A percentile compares a stretch with the other conserved stretches of the same genome.
Conservation (phyloP, 2,888 invertebrate genomes). For the Lycocerus yunnanus region DNA sequence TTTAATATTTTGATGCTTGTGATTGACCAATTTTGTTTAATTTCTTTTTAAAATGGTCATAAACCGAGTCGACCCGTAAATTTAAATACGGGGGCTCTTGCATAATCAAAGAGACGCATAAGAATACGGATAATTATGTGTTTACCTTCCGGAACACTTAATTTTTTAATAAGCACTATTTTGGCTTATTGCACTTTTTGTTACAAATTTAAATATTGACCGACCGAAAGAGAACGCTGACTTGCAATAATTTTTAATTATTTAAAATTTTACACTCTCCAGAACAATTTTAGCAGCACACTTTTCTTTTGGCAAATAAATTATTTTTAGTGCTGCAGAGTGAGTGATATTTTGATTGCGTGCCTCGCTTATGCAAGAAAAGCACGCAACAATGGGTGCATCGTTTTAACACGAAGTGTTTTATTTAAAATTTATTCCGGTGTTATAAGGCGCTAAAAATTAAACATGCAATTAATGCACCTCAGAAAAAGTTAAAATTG, state of each 20-base stretch:
- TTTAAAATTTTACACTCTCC: background rate
- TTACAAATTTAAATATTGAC: background rate
- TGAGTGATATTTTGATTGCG: background rate
- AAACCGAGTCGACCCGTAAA: background rate
- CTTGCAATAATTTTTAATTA: background rate
- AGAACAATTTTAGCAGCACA: background rate
- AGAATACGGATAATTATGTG: background rate
- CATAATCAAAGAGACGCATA: background rate
- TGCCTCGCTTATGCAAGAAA: background rate
- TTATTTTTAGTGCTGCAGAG: background rate
- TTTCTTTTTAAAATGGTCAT: constrained; percentile 1
- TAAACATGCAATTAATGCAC: background rate
- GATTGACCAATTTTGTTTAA: background rate
- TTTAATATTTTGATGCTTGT: background rate
- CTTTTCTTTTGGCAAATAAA: background rate
- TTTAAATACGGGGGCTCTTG: background rate
- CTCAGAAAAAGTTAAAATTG: background rate
- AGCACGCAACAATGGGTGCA: background rate
- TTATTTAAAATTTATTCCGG: background rate
- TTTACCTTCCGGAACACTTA: background rate
- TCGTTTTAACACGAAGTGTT: background rate
- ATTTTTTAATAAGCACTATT: background rate
- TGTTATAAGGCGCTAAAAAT: background rate
- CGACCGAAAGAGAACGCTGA: background rate
- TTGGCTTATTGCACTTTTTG: background rate